Evolutionary conservation across 2,797 vertebrate species (phyloP).

Genomic region (Clangula hyemalis): DNA sequence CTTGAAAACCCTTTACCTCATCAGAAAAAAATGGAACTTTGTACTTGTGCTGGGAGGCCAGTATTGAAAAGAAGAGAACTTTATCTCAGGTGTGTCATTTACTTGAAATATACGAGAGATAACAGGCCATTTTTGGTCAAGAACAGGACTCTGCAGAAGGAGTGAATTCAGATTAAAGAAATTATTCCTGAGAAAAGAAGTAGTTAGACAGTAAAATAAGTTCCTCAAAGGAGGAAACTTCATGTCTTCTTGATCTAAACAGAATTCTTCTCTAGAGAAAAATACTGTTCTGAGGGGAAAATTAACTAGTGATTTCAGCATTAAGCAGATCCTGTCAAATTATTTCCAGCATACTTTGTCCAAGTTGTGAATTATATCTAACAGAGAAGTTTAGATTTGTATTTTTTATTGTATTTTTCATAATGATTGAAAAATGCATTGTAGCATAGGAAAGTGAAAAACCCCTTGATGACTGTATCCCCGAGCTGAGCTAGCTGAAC

Average conservation of each 20-base stretch:
- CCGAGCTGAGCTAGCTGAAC: background rate
- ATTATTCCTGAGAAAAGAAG: background rate
- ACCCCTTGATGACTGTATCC: background rate
- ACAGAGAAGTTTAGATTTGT: background rate
- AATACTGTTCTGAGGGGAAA: background rate
- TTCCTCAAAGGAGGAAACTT: background rate
- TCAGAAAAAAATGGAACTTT: background rate
- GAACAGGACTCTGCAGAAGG: background rate
- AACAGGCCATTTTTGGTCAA: background rate
- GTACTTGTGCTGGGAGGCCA: fast-evolving
- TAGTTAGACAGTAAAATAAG: background rate
- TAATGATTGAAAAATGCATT: background rate
- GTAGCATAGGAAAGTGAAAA: background rate
- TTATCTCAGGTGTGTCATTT: background rate
- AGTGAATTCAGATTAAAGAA: background rate
- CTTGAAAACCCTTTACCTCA: background rate
- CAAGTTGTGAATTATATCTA: background rate
- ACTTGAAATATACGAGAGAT: background rate
- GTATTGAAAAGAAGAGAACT: background rate
- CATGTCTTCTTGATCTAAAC: background rate
- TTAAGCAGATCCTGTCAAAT: background rate
- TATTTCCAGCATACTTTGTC: background rate
- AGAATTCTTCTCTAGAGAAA: background rate
- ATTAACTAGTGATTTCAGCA: background rate
- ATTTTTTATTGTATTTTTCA: background rate